Evolutionary conservation across 2,797 vertebrate genomes (phyloP).

Genomic region (Pipistrellus pygmaeus): DNA sequence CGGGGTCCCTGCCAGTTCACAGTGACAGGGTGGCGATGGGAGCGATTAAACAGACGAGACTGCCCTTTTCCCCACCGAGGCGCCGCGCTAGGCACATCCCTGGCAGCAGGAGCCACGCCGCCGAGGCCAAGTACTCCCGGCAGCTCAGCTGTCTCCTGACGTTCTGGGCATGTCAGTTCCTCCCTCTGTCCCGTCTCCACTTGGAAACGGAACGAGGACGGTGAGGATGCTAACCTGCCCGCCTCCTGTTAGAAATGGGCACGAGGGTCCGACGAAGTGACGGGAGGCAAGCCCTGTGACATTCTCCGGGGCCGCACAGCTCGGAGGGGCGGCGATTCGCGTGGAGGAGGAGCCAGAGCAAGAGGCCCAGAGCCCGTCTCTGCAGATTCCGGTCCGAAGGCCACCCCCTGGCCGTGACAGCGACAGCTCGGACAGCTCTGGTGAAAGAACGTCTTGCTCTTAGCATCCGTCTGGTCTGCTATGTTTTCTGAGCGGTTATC

Average conservation of each 20-base stretch:
- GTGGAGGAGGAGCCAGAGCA: not conserved
- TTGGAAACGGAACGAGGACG: slow-evolving; percentile 24
- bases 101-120: slow-evolving; percentile 70
- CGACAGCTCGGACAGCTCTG: not conserved
- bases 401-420: slow-evolving; percentile 34
- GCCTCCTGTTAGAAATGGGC: not conserved
- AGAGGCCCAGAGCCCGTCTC: not conserved
- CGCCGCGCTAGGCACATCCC: slow-evolving; percentile 75
- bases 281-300: not conserved
- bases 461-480: not conserved
- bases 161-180: slow-evolving; percentile 55
- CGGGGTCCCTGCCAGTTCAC: slow-evolving; percentile 77
- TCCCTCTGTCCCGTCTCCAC: slow-evolving; percentile 62
- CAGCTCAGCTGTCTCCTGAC: slow-evolving; percentile 82
- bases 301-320: not conserved
- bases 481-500: not conserved
- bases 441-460: slow-evolving; percentile 49
- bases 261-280: not conserved
- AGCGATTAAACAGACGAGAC: slow-evolving; percentile 85
- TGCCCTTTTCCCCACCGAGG: slow-evolving; percentile 83
- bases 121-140: slow-evolving; percentile 77
- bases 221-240: not conserved
- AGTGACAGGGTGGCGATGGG: slow-evolving; percentile 83
- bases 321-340: not conserved
- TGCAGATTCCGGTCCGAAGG: slow-evolving; percentile 36